A percentile compares a stretch with the other conserved stretches of the same genome.
phyloP scores from a whole-genome alignment of 1,140 invertebrate genomes.

The Hestina assimilis region DNA sequence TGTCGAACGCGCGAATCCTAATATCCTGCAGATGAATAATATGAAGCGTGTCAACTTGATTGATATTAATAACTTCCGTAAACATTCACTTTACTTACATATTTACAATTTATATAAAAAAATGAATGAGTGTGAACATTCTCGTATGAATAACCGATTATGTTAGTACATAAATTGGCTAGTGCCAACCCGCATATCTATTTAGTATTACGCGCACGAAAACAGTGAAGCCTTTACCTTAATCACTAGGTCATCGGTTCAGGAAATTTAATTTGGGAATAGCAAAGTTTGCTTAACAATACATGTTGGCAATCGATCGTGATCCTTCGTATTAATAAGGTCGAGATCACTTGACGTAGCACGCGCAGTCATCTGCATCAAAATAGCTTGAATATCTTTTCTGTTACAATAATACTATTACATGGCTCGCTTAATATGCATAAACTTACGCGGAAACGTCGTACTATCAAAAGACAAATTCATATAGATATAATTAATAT shows the following conservation, averaged over 20 bases:
- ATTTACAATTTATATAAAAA: too few species aligned
- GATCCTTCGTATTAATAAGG: conserved; percentile 21
- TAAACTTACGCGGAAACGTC: background rate
- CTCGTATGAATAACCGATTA: too few species aligned
- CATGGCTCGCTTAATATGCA: background rate
- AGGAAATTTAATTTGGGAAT: conserved; percentile 49
- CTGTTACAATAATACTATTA: background rate
- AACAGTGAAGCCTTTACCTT: conserved; percentile 20
- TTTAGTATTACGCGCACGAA: conserved; percentile 17
- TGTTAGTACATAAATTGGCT: background rate
- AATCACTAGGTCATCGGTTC: conserved; percentile 35
- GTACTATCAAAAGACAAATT: background rate
- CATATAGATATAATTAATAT: background rate
- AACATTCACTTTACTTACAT: too few species aligned
- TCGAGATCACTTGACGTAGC: conserved; percentile 14
- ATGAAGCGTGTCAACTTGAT: conserved; percentile 9
- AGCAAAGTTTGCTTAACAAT: conserved; percentile 25
- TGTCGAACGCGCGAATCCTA: conserved; percentile 2
- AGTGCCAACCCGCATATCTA: conserved; percentile 6
- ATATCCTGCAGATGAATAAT: conserved; percentile 2
- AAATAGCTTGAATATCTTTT: conserved; percentile 10
- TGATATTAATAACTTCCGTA: conserved; percentile 5
- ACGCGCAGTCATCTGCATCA: conserved; percentile 22
- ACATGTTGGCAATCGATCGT: conserved; percentile 14
- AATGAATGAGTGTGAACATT: too few species aligned